Base-by-base conservation (phyloP, 1,140 invertebrate species). In the Leptinotarsa defecta region DNA sequence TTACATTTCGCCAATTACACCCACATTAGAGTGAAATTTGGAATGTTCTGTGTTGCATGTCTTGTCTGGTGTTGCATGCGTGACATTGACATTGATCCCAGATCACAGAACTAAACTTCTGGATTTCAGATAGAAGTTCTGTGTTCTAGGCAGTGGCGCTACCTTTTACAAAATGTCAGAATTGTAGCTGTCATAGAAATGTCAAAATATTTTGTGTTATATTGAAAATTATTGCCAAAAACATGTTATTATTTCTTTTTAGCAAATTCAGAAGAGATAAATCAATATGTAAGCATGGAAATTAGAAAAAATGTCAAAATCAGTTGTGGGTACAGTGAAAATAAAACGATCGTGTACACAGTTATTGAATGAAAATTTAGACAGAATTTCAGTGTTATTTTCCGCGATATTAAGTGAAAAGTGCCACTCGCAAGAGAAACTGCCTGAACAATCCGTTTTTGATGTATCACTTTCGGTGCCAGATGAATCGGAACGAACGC, bases 311-410 rank as follows among this genome's bases (percentile, higher is more conserved):
- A 84, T 84, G 83, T 84, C 81, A 77, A 78, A 77, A 63, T 76
- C 73, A 71, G 71, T 74, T 48, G 77, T 84, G 74, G 83, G 83
- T 70, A 83, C 81, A 69, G 83, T 85, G 71, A 77, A 62, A 79
- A 82, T 85, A 68, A 84, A 81, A 78, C 74, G 77, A 64, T 74
- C 78, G 65, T 85, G 84, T 78, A 77, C 79, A 34, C 83, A 78
- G n/a, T 71, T 84, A 52, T 79, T 85, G 27, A 78, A 80, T 74
- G 82, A 84, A 63, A 84, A 85, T 76, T 78, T 82, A 71, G 81
- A 82, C 74, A 78, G 83, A 63, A 83, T 85, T 74, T 78, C 78
- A 27, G 84, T 85, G 76, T 74, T 85, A 70, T 85, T 84, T 81
- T 81, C 84, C 73, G 84, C 84, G 5, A 77, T 79, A 70, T 79